phyloP scores from a whole-genome alignment of 2,113 vertebrate species.

The Engraulis encrasicolus region DNA sequence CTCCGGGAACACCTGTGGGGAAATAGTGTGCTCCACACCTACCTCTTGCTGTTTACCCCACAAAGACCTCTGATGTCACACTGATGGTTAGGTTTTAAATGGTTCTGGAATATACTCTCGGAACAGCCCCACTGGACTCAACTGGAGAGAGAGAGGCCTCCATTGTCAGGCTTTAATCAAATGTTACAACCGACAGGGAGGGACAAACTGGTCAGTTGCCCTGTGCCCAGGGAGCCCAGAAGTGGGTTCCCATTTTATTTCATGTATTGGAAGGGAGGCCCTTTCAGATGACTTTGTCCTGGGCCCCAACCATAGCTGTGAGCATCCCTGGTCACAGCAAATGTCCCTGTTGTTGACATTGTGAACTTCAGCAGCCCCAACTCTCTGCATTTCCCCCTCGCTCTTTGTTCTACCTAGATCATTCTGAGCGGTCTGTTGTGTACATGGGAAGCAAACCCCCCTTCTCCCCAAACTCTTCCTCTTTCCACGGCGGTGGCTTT shows the following conservation, averaged over 20 bases:
- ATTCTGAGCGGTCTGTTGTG: background rate
- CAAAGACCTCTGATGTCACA: background rate
- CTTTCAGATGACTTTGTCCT: too few relatives aligned
- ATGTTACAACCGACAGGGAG: too few relatives aligned
- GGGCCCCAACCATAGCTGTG: too few relatives aligned
- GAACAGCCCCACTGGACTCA: background rate
- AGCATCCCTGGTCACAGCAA: too few relatives aligned
- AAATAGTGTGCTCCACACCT: background rate
- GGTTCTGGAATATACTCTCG: conserved; percentile 48
- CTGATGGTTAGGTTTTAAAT: conserved; percentile 31
- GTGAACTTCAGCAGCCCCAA: background rate
- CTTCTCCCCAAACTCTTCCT: background rate
- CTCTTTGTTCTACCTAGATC: conserved; percentile 39
- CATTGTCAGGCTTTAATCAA: conserved; percentile 12
- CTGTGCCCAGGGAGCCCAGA: too few relatives aligned
- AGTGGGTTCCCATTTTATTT: too few relatives aligned
- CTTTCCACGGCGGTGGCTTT: background rate
- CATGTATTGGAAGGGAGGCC: too few relatives aligned
- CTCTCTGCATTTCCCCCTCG: background rate
- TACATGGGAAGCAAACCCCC: background rate
- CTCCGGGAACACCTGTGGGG: background rate
- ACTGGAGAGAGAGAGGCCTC: conserved; percentile 6
- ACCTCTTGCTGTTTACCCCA: conserved; percentile 28
- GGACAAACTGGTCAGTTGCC: too few relatives aligned
- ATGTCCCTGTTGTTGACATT: background rate